Evolutionary conservation across 2,113 vertebrate genomes (phyloP), one percentile per base, ranked within the genome.

Genomic region (Octodon degus): DNA sequence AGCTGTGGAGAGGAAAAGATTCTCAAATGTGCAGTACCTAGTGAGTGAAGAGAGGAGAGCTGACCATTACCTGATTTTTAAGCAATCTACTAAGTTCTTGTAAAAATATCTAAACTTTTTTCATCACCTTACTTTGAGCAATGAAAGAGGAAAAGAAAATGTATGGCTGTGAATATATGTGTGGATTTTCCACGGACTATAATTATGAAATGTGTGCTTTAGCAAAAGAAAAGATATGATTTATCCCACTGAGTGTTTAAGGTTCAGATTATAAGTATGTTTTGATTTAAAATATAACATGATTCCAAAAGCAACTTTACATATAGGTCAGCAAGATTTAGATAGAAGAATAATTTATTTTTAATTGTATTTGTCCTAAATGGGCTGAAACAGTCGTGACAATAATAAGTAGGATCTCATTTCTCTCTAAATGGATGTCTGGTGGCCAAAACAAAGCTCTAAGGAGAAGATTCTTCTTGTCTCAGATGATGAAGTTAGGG

Each of bases 1-100:
- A 84, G 8, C 25, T 70, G 19, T 22, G 37, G 82, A 34, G 12
- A 67, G 82, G 19, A 67, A 53, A 79, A 82, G 58, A 10, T 53
- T 6, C 10, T 90, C 32, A 10, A 82, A 20, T 17, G 60, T 67
- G 55, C 14, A 90, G 77, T 72, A 34, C 55, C 40, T 63, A 65
- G 53, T 40, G 25, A 92, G 79, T 91, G 79, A 86, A 60, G 86
- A 95, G 63, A 72, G 47, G 40, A 89, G 63, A 96, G 62, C 30
- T 47, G 30, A 90, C 30, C 90, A 72, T 37, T 79, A 86, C 24
- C 24, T 74, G 34, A 89, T 74, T 77, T 68, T 83, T 74, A 70
- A 95, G 25, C 92, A 89, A 67, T 58, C 16, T 89, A 58, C 79
- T n/a, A 80, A 90, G 53, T 79, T 74, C 47, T 47, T 94, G 17